These are phyloP conservation scores for Cranoglanis bouderius DNA, from an alignment of 2,113 vertebrate species.

Conservation along the genomic window DNA sequence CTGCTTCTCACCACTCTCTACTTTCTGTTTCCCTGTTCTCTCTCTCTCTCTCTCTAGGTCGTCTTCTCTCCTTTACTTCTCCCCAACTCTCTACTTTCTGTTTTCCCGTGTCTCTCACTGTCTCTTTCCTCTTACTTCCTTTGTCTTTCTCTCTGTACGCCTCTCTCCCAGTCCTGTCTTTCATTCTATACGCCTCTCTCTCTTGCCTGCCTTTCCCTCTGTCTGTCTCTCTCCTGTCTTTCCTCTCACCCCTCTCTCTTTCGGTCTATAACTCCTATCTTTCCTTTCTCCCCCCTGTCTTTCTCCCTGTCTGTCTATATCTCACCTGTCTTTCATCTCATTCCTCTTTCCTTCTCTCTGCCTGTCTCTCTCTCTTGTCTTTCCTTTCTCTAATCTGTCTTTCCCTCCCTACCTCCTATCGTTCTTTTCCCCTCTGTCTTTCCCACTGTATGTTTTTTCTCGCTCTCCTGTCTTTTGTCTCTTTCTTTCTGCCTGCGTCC, in stretches of 20 bases:
- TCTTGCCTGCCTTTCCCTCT: not conserved
- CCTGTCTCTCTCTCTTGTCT: not conserved
- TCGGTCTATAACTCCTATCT: too few species aligned
- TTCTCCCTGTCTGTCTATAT: too few species aligned
- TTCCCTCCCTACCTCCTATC: not conserved
- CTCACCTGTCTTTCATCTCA: slow-evolving; percentile 3
- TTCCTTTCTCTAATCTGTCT: slow-evolving; percentile 3
- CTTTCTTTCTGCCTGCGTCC: not conserved
- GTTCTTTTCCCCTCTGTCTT: not conserved
- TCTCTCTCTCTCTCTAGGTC: not conserved
- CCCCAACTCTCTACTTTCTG: not conserved
- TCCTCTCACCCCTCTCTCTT: too few species aligned
- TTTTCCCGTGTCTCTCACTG: not conserved
- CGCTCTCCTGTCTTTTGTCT: not conserved
- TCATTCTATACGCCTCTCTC: slow-evolving; percentile 28
- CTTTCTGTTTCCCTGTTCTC: not conserved
- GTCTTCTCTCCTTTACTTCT: not conserved
- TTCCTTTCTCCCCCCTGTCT: too few species aligned
- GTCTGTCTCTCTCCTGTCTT: too few species aligned
- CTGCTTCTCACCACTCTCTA: not conserved
- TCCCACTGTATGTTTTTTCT: not conserved
- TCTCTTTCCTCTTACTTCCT: not conserved
- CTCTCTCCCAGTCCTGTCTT: not conserved
- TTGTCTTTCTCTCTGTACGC: not conserved
- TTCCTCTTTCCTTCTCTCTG: slow-evolving; percentile 16